Base-by-base conservation (phyloP, 1,140 invertebrate species). In the Listronotus bonariensis region DNA sequence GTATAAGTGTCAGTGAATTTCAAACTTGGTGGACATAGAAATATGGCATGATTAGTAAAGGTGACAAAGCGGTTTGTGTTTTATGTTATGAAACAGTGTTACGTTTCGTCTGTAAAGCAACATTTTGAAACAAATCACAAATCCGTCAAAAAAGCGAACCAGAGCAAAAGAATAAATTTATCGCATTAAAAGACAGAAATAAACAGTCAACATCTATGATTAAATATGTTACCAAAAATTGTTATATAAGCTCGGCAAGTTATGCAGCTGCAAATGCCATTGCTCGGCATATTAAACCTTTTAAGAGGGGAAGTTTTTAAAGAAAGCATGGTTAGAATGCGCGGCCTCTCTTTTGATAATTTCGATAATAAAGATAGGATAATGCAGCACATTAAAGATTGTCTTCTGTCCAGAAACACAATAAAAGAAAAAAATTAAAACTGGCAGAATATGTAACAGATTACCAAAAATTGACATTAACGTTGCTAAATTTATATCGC, bases 71-170 rank as follows among this genome's bases (percentile, higher is more conserved):
- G n/a, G 26, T 61, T 20, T 70, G 70, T 53, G 46, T 70, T 67
- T 65, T 72, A 56, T 70, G 58, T 62, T 72, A 61, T 53, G 14
- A 38, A 45, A 67, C 68, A 26, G 60, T 71, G n/a, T 64, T 69
- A 55, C 17, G 66, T 61, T 38, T 70, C 66, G 36, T 70, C 66
- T 32, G 68, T 70, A 31, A 68, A 70, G 38, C 32, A 32, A 12
- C 36, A 71, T 66, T 68, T 66, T 61, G 63, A 58, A 45, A 61
- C 66, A 17, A 68, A 65, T 34, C 58, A 68, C 53, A 68, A 51
- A 56, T 63, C 42, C 15, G 34, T 66, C 31, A 53, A 41, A 57
- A 43, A 65, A 65, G 58, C 40, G 48, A 38, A 52, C 36, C 41
- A 49, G 66, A 65, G 53, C 46, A 55, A 68, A 66, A 15, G 49